Percentiles rank a stretch among this genome's conserved stretches.
phyloP scores from a whole-genome alignment of 2,797 vertebrate species.

The Platalea minor region DNA sequence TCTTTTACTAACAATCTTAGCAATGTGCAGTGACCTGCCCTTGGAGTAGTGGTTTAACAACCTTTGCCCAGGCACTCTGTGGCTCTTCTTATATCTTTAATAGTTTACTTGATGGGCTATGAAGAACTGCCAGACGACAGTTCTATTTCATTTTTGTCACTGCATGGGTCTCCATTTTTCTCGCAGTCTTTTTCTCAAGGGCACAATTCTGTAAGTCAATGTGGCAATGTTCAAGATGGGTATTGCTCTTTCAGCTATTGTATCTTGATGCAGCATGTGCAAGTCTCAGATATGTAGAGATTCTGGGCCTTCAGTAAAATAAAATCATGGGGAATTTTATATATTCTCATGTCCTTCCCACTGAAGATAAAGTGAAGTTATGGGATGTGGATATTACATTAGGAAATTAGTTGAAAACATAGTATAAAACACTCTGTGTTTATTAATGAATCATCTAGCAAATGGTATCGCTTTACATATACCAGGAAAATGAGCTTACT shows the following conservation, averaged over 20 bases:
- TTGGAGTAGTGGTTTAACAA: conserved; percentile 75
- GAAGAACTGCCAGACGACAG: conserved; percentile 79
- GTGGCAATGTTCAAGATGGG: conserved; percentile 66
- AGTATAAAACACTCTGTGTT: conserved; percentile 22
- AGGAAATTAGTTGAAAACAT: conserved; percentile 48
- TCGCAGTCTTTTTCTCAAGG: conserved; percentile 76
- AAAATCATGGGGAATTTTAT: conserved; percentile 53
- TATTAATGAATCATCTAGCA: conserved; percentile 25
- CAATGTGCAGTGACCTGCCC: conserved; percentile 72
- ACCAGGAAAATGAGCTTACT: not conserved
- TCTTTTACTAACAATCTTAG: conserved; percentile 64
- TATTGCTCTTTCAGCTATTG: conserved; percentile 70
- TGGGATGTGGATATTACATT: conserved; percentile 22
- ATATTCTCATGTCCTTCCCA: conserved; percentile 48
- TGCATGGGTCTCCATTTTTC: conserved; percentile 68
- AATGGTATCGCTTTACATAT: not conserved
- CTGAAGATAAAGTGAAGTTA: conserved; percentile 52
- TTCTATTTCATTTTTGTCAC: conserved; percentile 82
- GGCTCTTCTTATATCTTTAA: conserved; percentile 77
- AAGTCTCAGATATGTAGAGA: conserved; percentile 41
- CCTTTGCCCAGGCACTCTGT: conserved; percentile 73
- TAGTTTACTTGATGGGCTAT: conserved; percentile 78
- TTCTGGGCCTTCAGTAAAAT: conserved; percentile 61
- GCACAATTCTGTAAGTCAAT: conserved; percentile 76
- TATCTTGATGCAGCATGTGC: conserved; percentile 42